Evolutionary conservation across 2,888 invertebrate genomes (phyloP).

Genomic region (Nycteola revayana): DNA sequence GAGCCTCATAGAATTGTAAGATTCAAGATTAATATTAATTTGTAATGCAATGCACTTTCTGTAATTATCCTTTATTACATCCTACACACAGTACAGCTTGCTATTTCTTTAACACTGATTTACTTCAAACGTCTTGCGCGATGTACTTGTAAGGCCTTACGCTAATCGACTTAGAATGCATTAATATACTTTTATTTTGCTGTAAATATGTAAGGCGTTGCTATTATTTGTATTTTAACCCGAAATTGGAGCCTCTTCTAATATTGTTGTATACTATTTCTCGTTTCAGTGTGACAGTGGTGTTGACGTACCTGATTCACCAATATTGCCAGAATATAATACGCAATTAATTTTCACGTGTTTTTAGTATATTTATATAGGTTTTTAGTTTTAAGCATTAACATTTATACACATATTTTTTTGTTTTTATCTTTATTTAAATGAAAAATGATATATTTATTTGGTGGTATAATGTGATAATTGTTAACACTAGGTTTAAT

Average conservation of each 20-base stretch:
- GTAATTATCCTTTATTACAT: too few relatives aligned
- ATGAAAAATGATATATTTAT: too few relatives aligned
- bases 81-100: too few relatives aligned
- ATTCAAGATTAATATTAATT: too few relatives aligned
- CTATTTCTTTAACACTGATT: neutral
- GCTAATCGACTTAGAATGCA: too few relatives aligned
- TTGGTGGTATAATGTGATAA: conserved; percentile 4
- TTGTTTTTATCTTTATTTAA: neutral
- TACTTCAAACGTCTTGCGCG: neutral
- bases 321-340: conserved; percentile 63
- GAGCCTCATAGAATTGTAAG: too few relatives aligned
- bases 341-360: conserved; percentile 27
- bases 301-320: conserved; percentile 71
- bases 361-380: neutral
- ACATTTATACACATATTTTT: neutral
- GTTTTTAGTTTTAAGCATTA: neutral
- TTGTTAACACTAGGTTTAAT: conserved; percentile 2
- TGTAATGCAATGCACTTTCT: too few relatives aligned
- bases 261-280: conserved; percentile 40
- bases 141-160: too few relatives aligned
- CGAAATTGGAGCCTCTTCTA: conserved; percentile 28
- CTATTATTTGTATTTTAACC: too few relatives aligned
- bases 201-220: too few relatives aligned
- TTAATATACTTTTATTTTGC: too few relatives aligned
- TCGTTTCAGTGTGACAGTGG: conserved; percentile 71